Percentiles rank a stretch among this genome's conserved stretches.
These are phyloP conservation scores for Oxycera nigricornis DNA, from an alignment of 2,888 invertebrate genomes.

Conservation along the genomic window DNA sequence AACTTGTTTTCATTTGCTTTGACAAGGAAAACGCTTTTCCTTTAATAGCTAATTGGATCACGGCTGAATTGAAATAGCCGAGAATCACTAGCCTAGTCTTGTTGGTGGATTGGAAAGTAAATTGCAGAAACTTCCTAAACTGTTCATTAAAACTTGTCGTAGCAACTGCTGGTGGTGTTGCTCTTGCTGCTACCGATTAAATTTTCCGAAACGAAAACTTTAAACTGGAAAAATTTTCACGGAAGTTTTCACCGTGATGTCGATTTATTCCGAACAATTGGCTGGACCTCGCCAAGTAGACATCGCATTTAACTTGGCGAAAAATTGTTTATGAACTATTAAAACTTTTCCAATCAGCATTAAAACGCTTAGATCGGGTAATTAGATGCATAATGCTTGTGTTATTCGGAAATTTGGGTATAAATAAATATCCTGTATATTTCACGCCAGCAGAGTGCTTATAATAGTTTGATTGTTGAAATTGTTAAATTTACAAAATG, in stretches of 20 bases:
- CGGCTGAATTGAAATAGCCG: conserved; percentile 1
- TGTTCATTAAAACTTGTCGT: neutral
- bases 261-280: conserved; percentile 38
- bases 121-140: conserved; percentile 10
- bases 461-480: too few relatives aligned
- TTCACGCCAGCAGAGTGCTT: too few relatives aligned
- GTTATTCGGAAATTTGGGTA: neutral
- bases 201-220: conserved; percentile 36
- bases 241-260: conserved; percentile 21
- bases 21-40: conserved; percentile 28
- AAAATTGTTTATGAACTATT: conserved; percentile 38
- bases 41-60: conserved; percentile 37
- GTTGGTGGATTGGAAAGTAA: neutral
- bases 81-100: conserved; percentile 1
- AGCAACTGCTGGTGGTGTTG: conserved; percentile 3
- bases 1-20: conserved; percentile 23
- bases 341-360: conserved; percentile 39
- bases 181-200: conserved; percentile 29
- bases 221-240: conserved; percentile 25
- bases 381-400: conserved; percentile 4
- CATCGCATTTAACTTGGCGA: neutral
- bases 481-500: too few relatives aligned
- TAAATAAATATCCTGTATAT: neutral
- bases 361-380: conserved; percentile 11
- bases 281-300: neutral